A percentile compares a stretch with the other conserved stretches of the same genome.
phyloP scores from a whole-genome alignment of 2,797 vertebrate species.

The Melanogrammus aeglefinus region DNA sequence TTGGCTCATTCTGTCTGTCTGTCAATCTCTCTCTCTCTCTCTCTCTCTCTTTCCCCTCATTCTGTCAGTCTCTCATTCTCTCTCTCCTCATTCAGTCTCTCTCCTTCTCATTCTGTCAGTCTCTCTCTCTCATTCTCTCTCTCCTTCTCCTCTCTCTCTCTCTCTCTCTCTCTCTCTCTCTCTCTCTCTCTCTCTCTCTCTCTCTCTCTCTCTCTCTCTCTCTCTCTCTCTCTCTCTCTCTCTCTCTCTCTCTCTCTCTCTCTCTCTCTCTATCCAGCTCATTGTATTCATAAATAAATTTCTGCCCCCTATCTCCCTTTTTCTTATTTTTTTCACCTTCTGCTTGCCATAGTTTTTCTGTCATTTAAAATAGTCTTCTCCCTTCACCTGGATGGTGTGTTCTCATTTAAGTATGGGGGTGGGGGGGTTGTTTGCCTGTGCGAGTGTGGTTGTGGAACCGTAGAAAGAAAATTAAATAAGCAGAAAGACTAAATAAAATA shows the following conservation, averaged over 20 bases:
- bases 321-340: conserved; percentile 6
- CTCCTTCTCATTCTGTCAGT: conserved; percentile 38
- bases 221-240: conserved; percentile 22
- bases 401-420: neutral
- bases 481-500: neutral
- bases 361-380: conserved; percentile 10
- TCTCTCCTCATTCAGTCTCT: no score
- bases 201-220: conserved; percentile 38
- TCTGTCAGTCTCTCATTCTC: conserved; percentile 29
- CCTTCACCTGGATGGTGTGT: neutral
- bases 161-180: conserved; percentile 1
- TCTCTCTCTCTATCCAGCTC: conserved; percentile 5
- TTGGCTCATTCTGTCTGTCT: conserved; percentile 42
- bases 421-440: neutral
- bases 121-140: conserved; percentile 26
- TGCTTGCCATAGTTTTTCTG: conserved; percentile 1
- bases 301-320: conserved; percentile 3
- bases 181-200: conserved; percentile 22
- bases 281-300: neutral
- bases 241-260: conserved; percentile 22
- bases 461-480: neutral
- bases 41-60: conserved; percentile 36
- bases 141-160: neutral
- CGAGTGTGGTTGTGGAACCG: neutral
- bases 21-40: conserved; percentile 16